Evolutionary conservation across 1,140 invertebrate species (phyloP), one percentile per base, ranked within the genome.

Genomic region (Drosophila micromelanica): DNA sequence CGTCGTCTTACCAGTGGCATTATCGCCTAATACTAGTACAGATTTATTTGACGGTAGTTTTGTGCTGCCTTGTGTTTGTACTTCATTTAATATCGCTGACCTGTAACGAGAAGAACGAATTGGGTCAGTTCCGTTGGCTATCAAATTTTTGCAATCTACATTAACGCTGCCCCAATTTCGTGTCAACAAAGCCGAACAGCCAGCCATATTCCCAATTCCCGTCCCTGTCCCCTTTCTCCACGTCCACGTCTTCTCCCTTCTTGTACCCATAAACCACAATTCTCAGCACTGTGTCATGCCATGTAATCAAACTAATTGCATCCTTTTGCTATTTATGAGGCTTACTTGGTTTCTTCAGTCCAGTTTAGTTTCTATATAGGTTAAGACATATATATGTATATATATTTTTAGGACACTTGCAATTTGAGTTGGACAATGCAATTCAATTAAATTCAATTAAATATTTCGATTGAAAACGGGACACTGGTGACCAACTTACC

Each of bases 1-100:
- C 55, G 98, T 99, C 27, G 98, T 99, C 94, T 99, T 99, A 12
- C 99, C 99, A 84, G 96, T 97, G 93, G 98, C 97, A 93, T 97
- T 97, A 92, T 99, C 97, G 84, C 98, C 97, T 93, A 98, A 93
- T 73, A 98, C 97, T 92, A 98, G 93, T 75, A 99, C 95, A 93
- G 97, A 97, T 94, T 98, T 98, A 91, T 96, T 97, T 72, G 97
- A 96, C 84, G 97, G 97, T 93, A 98, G 94, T 94, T 98, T 98
- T 82, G 97, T 97, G 93, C 96, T 98, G 78, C 97, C 96, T 93
- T 97, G 97, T 91, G 97, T 97, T 94, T 98, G 97, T 82, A 99
- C 98, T 93, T 98, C 97, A 86, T 96, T 96, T 92, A 99, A 94
- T 91, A 98, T 98, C 77, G 96, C 95, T 76, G 97, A 97, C 97